Base-by-base conservation (phyloP, 2,797 vertebrate species). In the Rhinoraja longicauda region DNA sequence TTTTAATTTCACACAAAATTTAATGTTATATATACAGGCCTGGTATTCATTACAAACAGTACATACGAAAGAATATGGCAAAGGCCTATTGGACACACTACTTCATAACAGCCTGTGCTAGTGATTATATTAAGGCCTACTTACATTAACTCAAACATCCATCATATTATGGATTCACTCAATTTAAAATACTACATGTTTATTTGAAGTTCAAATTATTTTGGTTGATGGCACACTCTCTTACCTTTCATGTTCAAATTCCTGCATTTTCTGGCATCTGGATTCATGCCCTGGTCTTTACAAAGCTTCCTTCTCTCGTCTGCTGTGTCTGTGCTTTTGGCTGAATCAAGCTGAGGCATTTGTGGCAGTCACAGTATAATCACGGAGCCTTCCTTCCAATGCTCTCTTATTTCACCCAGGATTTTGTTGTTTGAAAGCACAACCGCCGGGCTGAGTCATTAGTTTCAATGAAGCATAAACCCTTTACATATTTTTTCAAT, bases 211-310 rank as follows among this genome's bases (percentile, higher is more conserved):
- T 86, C 86, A 86, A 86, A 62, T 57, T 82, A 0, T 36, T 36
- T n/a, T 59, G 64, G 64, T 67, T 88, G 62, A 21, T 36, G 62
- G 59, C 84, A 45, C 17, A n/a, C 32, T 32, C 32, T 7, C 84
- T 88, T 88, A 88, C 84, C 84, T 88, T 88, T 64, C 84, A 88
- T 88, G 62, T 88, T 88, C n/a, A 88, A 36, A 88, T 67, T 88
- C 62, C 59, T 88, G 84, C 84, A 88, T 32, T 67, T 88, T 88
- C 17, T 88, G 62, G 59, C 32, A 32, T 88, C 84, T n/a, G 64
- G 59, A 88, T 36, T 88, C 59, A 88, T 88, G 59, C 36, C 4
- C n/a, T 64, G 15, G 59, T 62, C 24, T 88, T 88, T 36, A 64
- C 36, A 88, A 67, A 88, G 84, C 84, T 67, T 67, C 62, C 84